Evolutionary conservation across 2,113 vertebrate genomes (phyloP), one percentile per base, ranked within the genome.

Genomic region (Speoplatyrhinus poulsoni): DNA sequence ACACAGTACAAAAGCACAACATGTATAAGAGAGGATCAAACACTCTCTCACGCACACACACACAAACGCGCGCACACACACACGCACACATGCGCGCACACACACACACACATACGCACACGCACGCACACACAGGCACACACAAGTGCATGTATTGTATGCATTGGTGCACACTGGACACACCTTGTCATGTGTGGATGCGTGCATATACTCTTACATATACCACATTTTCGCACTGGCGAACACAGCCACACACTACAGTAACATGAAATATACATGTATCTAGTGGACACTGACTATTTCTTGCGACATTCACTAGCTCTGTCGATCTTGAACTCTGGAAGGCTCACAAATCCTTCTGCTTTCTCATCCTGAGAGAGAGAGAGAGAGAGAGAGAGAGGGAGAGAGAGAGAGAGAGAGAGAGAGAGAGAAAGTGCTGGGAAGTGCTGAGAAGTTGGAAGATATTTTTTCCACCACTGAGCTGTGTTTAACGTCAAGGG

Each of bases 221-320:
- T n/a, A 59, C 12, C 33, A 9, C 15, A 46, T 1, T 26, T 3
- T 48, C 9, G 17, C 41, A 60, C 4, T 9, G 16, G 41, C 9
- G 68, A 53, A 49, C 72, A 71, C 70, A 56, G n/a, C 13, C 56
- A 16, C 17, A 8, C 55, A 19, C 9, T 16, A 56, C 54, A 9
- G 54, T 9, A 57, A 19, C 56, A 12, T 2, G 61, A 17, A 26
- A 7, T 1, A 60, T 26, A 57, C 16, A 57, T 3, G n/a, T 15
- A 41, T 68, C 54, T n/a, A 7, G 59, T 6, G 0, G 56, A 70
- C 19, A 95, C 96, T 95, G 90, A 99, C 97, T 96, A 98, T 88
- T 99, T 99, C 88, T 96, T 98, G 75, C 97, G 95, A 83, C 98
- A 99, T 92, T 98, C 98, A 58, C 93, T 97, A 87, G 98, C 98